Base-by-base conservation (phyloP, 2,888 invertebrate genomes). In the Agonopterix subpropinquella region DNA sequence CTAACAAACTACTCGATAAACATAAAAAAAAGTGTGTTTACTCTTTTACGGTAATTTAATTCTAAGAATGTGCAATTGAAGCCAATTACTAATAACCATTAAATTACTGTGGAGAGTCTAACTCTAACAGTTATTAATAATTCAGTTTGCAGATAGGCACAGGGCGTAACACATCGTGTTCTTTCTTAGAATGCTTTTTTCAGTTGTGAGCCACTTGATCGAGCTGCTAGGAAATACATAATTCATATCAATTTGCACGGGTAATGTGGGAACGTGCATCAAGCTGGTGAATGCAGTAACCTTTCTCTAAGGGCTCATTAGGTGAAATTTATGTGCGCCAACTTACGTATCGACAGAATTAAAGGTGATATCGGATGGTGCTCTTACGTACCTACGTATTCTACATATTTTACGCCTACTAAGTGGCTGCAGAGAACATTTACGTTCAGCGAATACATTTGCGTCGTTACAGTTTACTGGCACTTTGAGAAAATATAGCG, bases 271-370 rank as follows among this genome's bases (percentile, higher is more conserved):
- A 82, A 82, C 65, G 62, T 56, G 65, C 54, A 59, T 58, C 63
- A 52, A 56, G 50, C 61, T 64, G 54, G 64, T 65, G 63, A 71
- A 75, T 70, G 65, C 72, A 63, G 53, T 67, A 74, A 76, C 76
- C 71, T 79, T 80, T 80, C 73, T 72, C 68, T 64, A 63, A 70
- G 67, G 72, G 66, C 70, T 78, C 69, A 80, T 80, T 80, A 79
- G 57, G 54, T 65, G 57, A 61, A 71, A 74, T 77, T 74, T 73
- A 79, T 74, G 65, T 66, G 61, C 64, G 59, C 57, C 57, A 57
- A 55, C 56, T 58, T 62, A 56, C 58, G 49, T 59, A 55, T 59
- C 54, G 57, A 51, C 57, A 53, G 58, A 53, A 39, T 58, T 50
- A 54, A 56, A 59, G 59, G 59, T 52, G 59, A 53, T 62, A 69